Evolutionary conservation across 2,797 vertebrate species (phyloP).

Genomic region (Micropoecilia bifurca): DNA sequence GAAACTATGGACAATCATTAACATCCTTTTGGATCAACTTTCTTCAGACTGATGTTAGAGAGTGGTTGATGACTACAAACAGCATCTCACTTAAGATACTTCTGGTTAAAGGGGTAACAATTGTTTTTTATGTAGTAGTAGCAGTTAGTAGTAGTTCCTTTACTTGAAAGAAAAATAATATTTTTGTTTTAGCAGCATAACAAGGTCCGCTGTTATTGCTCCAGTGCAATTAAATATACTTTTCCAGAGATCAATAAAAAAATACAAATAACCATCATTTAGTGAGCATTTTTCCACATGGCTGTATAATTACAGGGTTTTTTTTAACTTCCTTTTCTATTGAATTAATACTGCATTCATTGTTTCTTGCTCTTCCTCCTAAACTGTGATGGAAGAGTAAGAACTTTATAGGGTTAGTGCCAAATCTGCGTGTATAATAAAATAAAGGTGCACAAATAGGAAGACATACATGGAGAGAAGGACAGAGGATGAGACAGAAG

Average conservation of each 20-base stretch:
- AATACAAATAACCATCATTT: background rate
- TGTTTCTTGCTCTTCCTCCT: conserved; percentile 31
- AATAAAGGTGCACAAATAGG: conserved; percentile 28
- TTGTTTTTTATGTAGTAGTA: background rate
- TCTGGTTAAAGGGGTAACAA: background rate
- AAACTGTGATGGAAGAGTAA: conserved; percentile 37
- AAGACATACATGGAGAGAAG: conserved; percentile 44
- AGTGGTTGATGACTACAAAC: background rate
- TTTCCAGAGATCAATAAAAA: background rate
- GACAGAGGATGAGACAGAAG: conserved; percentile 56
- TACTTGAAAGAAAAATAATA: background rate
- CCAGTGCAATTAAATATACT: too few relatives aligned
- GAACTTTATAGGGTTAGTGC: conserved; percentile 7
- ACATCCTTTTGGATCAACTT: background rate
- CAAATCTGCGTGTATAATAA: background rate
- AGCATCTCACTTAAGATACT: background rate
- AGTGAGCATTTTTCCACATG: background rate
- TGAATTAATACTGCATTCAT: conserved; percentile 39
- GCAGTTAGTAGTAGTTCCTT: background rate
- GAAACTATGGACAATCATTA: too few relatives aligned
- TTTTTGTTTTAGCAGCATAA: background rate
- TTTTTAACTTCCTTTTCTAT: conserved; percentile 43
- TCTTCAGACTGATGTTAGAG: background rate
- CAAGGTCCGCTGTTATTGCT: background rate
- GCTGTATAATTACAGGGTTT: conserved; percentile 19